Conservation (phyloP, 2,888 invertebrate genomes). For the Schizaphis graminum region DNA sequence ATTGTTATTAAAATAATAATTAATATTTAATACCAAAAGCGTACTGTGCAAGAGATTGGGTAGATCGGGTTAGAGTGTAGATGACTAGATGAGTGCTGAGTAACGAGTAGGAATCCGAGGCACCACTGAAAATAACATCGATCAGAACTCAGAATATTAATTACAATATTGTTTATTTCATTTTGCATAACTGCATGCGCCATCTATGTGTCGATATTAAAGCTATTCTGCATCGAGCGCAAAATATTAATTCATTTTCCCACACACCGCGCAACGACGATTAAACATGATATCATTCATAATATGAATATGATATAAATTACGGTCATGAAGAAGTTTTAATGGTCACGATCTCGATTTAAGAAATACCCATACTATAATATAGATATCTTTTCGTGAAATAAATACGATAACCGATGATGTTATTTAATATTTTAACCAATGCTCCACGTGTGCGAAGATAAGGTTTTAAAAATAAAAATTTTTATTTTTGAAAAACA, state of each 20-base stretch:
- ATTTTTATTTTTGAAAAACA: not conserved
- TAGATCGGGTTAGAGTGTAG: not conserved
- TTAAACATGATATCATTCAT: not conserved
- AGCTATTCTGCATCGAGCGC: not conserved
- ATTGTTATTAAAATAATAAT: not conserved
- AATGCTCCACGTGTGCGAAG: not conserved
- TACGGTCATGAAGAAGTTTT: not conserved
- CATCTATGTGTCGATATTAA: not conserved
- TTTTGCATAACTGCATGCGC: not conserved
- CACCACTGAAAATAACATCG: not conserved
- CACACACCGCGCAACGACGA: not conserved
- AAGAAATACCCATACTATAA: not conserved
- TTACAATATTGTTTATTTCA: not conserved
- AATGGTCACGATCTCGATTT: not conserved
- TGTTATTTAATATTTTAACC: not conserved
- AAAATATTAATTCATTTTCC: not conserved
- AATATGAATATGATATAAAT: not conserved
- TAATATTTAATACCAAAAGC: not conserved
- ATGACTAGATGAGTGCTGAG: too few relatives aligned
- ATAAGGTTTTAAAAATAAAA: not conserved
- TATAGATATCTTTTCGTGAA: not conserved
- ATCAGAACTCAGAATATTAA: not conserved
- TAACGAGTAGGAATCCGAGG: not conserved
- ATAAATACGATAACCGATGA: not conserved
- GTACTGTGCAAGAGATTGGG: not conserved